Evolutionary conservation across 2,797 vertebrate species (phyloP), one percentile per base, ranked within the genome.

Genomic region (Lacerta agilis): DNA sequence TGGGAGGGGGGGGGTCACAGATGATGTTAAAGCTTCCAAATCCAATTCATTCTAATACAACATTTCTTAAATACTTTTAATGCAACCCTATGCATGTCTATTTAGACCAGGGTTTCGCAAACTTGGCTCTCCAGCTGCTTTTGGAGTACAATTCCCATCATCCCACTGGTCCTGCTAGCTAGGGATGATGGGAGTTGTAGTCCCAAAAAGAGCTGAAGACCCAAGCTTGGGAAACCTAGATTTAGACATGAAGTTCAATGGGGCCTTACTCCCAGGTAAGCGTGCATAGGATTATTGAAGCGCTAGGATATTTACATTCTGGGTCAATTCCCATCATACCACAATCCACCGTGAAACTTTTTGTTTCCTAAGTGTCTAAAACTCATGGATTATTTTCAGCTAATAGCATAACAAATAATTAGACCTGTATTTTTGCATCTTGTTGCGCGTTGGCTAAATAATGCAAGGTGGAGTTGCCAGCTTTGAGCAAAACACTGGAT

Each of bases 311-410:
- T 55, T 93, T 89, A 38, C 79, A 72, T 89, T 91, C 78, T 77
- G 77, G 84, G 15, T 5, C 27, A 92, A 79, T 86, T 33, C 79
- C 84, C 73, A 90, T 10, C 58, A 29, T 67, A 41, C 45, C 71
- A n/a, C 66, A 33, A 64, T 93, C 87, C 82, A 41, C 61, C 71
- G n/a, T 89, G 76, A 87, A 82, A 38, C 79, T 88, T 90, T 27
- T n/a, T 36, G 25, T 85, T 87, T 85, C 41, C 33, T 43, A 76
- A 29, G 58, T 90, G 8, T 45, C 93, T 87, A 80, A 85, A 87
- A 79, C 25, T 83, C 76, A 58, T 83, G n/a, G 20, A 33, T 67
- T 17, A 20, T 64, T 41, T 76, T 76, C 18, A 29, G 49, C 10
- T 61, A 20, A 8, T 33, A 15, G 2, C n/a, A 55, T 49, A 76